Evolutionary conservation across 1,140 invertebrate genomes (phyloP), one percentile per base, ranked within the genome.

Genomic region (Rhopalosiphum padi): DNA sequence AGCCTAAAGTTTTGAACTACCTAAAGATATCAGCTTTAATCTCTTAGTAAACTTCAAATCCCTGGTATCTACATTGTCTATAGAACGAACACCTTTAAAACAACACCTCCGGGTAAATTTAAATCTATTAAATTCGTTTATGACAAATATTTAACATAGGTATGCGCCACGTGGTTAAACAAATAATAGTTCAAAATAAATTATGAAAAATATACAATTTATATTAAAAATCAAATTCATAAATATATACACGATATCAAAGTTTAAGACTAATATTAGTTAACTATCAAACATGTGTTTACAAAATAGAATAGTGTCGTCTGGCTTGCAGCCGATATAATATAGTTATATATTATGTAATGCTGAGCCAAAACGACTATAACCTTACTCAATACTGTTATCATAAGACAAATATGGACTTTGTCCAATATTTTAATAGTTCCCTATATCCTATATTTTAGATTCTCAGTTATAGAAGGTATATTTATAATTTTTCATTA

Each of bases 11-110:
- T 91, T n/a, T n/a, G 21, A 82, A 83, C 18, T 83, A 83, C n/a
- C 37, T 83, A 23, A 77, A 46, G 60, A 83, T 48, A 91, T 92
- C 51, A 85, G n/a, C 60, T 92, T 48, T 92, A 51, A 92, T 92
- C 43, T 35, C 30, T 82, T 23, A 37, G 43, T 83, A 51, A 92
- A 92, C 91, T 92, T 92, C 22, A 35, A 77, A 91, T 91, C 55
- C 60, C 9, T 37, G 2, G 46, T 48, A 48, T 83, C 46, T 30
- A 46, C 37, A 30, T 91, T 43, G 51, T 68, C 60, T 91, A 43
- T 7, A 77, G 46, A 68, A 91, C 30, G 22, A 88, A 51, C 46
- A 48, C 86, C 1, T 88, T 88, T n/a, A 6, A 46, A 87, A 46
- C 18, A 87, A 46, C 43, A n/a, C 25, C 85, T 46, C 43, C 4